Conservation (phyloP, 2,888 invertebrate genomes). For the Sinotaia quadrata region DNA sequence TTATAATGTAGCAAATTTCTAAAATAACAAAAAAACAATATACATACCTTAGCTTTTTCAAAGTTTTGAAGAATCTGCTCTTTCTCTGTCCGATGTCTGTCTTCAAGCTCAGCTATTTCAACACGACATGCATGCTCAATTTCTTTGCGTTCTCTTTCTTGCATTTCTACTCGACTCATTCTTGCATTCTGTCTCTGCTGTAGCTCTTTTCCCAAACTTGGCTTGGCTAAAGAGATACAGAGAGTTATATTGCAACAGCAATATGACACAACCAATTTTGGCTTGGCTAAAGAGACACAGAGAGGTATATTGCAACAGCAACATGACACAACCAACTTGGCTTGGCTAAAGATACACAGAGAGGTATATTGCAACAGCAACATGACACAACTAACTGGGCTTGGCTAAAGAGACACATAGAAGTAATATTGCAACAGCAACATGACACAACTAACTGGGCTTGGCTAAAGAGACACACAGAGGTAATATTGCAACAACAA, state of each 20-base stretch:
- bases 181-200: slow-evolving; percentile 23
- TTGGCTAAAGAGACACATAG: background rate
- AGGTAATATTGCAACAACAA: background rate
- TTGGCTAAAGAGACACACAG: background rate
- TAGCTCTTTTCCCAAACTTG: slow-evolving; percentile 29
- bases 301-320: background rate
- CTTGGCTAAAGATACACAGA: background rate
- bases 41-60: slow-evolving; percentile 56
- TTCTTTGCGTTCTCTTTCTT: slow-evolving; percentile 63
- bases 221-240: background rate
- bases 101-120: slow-evolving; percentile 61
- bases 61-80: slow-evolving; percentile 48
- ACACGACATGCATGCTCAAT: slow-evolving; percentile 60
- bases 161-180: slow-evolving; percentile 39
- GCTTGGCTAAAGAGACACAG: background rate
- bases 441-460: background rate
- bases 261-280: background rate
- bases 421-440: background rate
- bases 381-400: background rate
- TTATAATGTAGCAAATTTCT: background rate
- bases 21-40: background rate
- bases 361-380: background rate
- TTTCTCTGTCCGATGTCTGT: slow-evolving; percentile 53
- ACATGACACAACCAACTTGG: background rate
- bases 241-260: background rate